A percentile compares a stretch with the other conserved stretches of the same genome.
These are phyloP conservation scores for Drosophila bipectinata DNA, from an alignment of 1,140 invertebrate species.

Conservation along the genomic window DNA sequence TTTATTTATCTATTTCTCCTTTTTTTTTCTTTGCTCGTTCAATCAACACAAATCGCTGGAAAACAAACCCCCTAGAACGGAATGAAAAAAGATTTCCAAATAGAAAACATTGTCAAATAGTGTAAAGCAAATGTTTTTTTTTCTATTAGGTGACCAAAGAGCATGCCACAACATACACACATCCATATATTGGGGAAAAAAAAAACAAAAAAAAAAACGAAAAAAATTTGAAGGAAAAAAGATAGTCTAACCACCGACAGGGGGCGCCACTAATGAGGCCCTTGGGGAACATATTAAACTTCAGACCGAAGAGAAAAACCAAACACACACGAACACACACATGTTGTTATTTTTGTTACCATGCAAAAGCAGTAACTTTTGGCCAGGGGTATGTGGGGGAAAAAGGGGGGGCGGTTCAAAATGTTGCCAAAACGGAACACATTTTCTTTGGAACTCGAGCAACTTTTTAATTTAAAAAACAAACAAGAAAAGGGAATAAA, in stretches of 20 bases:
- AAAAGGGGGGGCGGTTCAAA: not conserved
- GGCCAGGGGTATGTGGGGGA: no score
- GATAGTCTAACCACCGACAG: conserved; percentile 41
- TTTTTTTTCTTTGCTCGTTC: conserved; percentile 5
- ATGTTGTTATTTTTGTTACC: conserved; percentile 10
- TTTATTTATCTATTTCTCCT: conserved; percentile 13
- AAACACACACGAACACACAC: conserved; percentile 27
- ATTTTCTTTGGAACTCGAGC: conserved; percentile 37
- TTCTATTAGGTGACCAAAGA: conserved; percentile 57
- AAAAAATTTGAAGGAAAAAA: conserved; percentile 1
- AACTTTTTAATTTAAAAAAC: conserved; percentile 73
- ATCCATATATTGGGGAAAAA: not conserved
- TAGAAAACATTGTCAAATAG: conserved; percentile 61
- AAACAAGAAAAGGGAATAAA: conserved; percentile 33
- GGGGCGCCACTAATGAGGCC: conserved; percentile 77
- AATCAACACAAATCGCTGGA: conserved; percentile 32
- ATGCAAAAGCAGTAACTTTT: conserved; percentile 18
- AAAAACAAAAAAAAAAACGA: not conserved
- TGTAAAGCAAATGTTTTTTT: conserved; percentile 66
- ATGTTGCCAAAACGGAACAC: conserved; percentile 24
- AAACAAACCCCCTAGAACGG: conserved; percentile 5
- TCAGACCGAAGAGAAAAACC: conserved; percentile 23
- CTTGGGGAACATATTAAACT: conserved; percentile 80
- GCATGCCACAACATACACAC: not conserved
- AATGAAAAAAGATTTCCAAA: conserved; percentile 25